These are phyloP conservation scores for Cyprinodon brontotheroides DNA, from an alignment of 2,113 vertebrate genomes.

Conservation along the genomic window DNA sequence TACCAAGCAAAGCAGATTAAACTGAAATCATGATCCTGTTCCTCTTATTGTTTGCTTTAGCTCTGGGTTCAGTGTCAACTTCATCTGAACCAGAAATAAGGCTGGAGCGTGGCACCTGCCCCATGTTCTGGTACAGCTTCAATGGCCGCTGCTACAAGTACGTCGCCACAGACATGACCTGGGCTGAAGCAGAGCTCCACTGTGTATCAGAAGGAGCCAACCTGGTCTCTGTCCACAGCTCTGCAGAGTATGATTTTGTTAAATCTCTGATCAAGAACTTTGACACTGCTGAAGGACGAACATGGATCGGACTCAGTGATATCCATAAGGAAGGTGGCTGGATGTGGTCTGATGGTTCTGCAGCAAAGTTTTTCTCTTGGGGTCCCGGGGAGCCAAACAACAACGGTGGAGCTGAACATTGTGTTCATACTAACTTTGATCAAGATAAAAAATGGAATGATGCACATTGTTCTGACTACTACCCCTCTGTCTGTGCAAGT, in stretches of 20 bases:
- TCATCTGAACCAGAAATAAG: too few relatives aligned
- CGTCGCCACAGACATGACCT: accelerated
- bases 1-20: too few relatives aligned
- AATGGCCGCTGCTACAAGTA: slow-evolving; percentile 42
- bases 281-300: not conserved
- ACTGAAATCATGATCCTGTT: too few relatives aligned
- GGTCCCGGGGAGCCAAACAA: too few relatives aligned
- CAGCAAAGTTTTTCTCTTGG: too few relatives aligned
- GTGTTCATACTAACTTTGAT: too few relatives aligned
- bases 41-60: too few relatives aligned
- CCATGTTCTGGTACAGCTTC: slow-evolving; percentile 2
- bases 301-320: slow-evolving; percentile 47
- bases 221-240: slow-evolving; percentile 46
- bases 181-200: slow-evolving; percentile 42
- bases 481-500: slow-evolving; percentile 2
- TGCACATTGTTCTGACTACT: accelerated
- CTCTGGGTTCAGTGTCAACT: too few relatives aligned
- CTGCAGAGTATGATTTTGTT: not conserved
- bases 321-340: not conserved
- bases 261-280: slow-evolving; percentile 14
- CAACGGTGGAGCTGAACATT: too few relatives aligned
- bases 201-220: slow-evolving; percentile 39
- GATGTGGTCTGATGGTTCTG: not conserved
- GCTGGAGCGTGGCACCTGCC: too few relatives aligned
- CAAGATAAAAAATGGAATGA: slow-evolving; percentile 13